Evolutionary conservation across 2,888 invertebrate species (phyloP).

Genomic region (Sinotaia quadrata): DNA sequence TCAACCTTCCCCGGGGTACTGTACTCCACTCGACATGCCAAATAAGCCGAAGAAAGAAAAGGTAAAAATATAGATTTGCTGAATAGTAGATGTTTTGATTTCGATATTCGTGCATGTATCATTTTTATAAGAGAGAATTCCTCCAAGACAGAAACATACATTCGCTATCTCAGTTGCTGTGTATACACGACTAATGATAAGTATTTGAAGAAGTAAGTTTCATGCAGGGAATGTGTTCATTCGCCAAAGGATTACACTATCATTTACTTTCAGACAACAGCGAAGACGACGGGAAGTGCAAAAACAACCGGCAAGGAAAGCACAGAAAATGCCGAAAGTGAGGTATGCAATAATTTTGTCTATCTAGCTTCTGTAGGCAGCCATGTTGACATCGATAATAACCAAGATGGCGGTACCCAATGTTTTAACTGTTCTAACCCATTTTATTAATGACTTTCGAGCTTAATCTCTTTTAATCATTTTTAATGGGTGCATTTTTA

Average conservation of each 20-base stretch:
- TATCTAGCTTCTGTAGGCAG: constrained; percentile 37
- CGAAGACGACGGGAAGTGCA: constrained; percentile 55
- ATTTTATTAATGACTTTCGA: no score
- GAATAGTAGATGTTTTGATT: background rate
- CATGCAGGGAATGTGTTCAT: constrained; percentile 30
- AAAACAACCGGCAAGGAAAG: constrained; percentile 61
- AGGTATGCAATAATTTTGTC: constrained; percentile 47
- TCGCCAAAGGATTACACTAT: constrained; percentile 1
- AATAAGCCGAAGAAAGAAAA: constrained; percentile 68
- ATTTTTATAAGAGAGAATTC: no score
- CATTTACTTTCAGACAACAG: constrained; percentile 51
- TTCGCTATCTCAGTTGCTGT: no score
- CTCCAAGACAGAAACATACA: no score
- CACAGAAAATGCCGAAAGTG: constrained; percentile 62
- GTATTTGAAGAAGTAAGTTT: no score
- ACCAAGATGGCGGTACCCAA: constrained; percentile 57
- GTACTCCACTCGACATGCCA: constrained; percentile 57
- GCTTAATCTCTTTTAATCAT: no score
- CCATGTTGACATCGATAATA: constrained; percentile 58
- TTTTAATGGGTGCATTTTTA: no score
- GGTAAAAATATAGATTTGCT: constrained; percentile 43
- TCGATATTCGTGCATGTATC: constrained; percentile 2
- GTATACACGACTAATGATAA: no score
- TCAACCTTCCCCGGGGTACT: constrained; percentile 42
- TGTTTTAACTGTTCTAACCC: constrained; percentile 3